Evolutionary conservation across 2,888 invertebrate species (phyloP), one percentile per base, ranked within the genome.

Genomic region (Linhomoeus sp.): DNA sequence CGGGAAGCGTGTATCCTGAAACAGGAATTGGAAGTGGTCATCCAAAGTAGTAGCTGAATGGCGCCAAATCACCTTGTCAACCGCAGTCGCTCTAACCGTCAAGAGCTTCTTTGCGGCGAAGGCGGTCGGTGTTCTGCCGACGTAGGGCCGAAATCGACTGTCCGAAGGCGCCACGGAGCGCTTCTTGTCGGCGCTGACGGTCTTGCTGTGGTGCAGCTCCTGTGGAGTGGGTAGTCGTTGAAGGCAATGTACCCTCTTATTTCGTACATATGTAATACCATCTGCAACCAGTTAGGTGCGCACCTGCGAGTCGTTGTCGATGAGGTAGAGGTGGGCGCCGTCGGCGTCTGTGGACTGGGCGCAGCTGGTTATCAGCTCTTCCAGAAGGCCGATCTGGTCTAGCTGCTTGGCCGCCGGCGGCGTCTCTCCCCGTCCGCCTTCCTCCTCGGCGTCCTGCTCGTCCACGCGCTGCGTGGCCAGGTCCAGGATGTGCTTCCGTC

Each of bases 311-410:
- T 57, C 55, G 41, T 58, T 65, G 55, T 76, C 74, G 1, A 71
- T 68, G 43, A 76, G 60, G 60, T 75, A 76, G 41, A 77, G 67
- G 54, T 75, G 74, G 62, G 75, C 76, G 0, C 76, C 76, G 57
- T 79, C 78, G 0, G 77, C 78, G 29, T 73, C 73, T 1, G 79
- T 73, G 0, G 78, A 76, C 17, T 73, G 70, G 24, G 74, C 73
- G 44, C 80, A 76, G 59, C 77, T 76, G 43, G 70, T 71, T 0
- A 77, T 75, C 36, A 81, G 63, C 63, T 80, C 79, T 70, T 74
- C 74, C 22, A 80, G 59, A 2, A 80, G 22, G 15, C 38, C 19
- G 7, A 29, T 5, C 5, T 29, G 29, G 5, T 29, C 12, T 5
- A 29, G 29, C 29, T 5, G 29, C 7, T 12, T 12, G 7, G 5